phyloP scores from a whole-genome alignment of 2,888 invertebrate species.

The Spodoptera littoralis region DNA sequence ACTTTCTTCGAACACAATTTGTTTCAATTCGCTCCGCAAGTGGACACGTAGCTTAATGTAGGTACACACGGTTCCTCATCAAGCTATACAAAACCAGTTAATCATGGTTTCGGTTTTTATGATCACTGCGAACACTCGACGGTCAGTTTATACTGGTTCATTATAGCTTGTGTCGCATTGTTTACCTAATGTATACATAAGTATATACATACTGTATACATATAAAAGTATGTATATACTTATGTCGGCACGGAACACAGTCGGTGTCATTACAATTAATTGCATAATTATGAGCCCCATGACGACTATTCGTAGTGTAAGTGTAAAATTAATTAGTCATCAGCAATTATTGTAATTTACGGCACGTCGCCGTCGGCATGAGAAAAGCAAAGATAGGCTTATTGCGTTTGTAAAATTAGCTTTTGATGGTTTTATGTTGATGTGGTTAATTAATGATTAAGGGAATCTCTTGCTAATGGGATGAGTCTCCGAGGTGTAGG shows the following conservation, averaged over 20 bases:
- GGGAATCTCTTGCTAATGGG: not conserved
- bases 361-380: slow-evolving; percentile 1
- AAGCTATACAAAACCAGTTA: too few species aligned
- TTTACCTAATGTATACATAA: too few species aligned
- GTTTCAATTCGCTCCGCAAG: slow-evolving; percentile 23
- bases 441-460: not conserved
- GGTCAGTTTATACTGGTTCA: too few species aligned
- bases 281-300: slow-evolving; percentile 47
- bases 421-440: not conserved
- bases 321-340: slow-evolving; percentile 44
- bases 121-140: too few species aligned
- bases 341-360: slow-evolving; percentile 42
- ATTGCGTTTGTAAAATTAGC: slow-evolving; percentile 5
- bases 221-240: too few species aligned
- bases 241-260: slow-evolving; percentile 2
- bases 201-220: too few species aligned
- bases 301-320: slow-evolving; percentile 26
- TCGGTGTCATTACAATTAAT: slow-evolving; percentile 39
- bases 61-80: too few species aligned
- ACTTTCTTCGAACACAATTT: slow-evolving; percentile 41
- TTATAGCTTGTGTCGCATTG: too few species aligned
- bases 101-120: too few species aligned
- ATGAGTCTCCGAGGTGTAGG: too few species aligned
- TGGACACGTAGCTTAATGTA: slow-evolving; percentile 18
- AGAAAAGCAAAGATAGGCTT: slow-evolving; percentile 15